Percentiles rank a stretch among this genome's conserved stretches.
Evolutionary conservation across 2,888 invertebrate genomes (phyloP).

Genomic region (Rhagophthalmus giganteus): DNA sequence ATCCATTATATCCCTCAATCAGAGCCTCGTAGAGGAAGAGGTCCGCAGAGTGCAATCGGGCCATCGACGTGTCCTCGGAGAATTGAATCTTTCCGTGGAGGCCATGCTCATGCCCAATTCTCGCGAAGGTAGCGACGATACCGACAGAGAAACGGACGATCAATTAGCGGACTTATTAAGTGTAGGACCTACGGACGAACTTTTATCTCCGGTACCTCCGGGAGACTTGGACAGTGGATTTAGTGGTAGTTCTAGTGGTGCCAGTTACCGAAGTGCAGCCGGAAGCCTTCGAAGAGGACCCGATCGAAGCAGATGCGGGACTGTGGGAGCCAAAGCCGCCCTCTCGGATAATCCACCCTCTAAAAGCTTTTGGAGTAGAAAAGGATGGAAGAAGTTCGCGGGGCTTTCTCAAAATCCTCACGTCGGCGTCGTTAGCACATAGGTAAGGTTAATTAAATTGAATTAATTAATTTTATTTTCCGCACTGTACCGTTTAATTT

Average conservation of each 20-base stretch:
- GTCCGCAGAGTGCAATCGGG: conserved; percentile 80
- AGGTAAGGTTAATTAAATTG: background rate
- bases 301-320: conserved; percentile 52
- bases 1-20: conserved; percentile 68
- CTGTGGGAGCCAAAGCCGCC: conserved; percentile 9
- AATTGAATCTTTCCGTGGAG: conserved; percentile 82
- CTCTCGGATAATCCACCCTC: conserved; percentile 34
- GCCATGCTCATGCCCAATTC: conserved; percentile 85
- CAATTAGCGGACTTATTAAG: conserved; percentile 68
- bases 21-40: conserved; percentile 80
- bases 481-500: background rate
- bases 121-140: conserved; percentile 62
- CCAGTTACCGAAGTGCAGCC: conserved; percentile 67
- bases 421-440: background rate
- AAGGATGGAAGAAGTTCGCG: conserved; percentile 77
- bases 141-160: conserved; percentile 64
- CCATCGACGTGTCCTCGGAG: conserved; percentile 80
- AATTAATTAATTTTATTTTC: conserved; percentile 1
- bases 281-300: conserved; percentile 63
- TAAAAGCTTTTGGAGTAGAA: conserved; percentile 72
- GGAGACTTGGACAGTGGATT: conserved; percentile 78
- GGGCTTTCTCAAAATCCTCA: conserved; percentile 66
- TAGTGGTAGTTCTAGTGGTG: conserved; percentile 81
- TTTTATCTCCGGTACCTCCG: conserved; percentile 69
- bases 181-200: conserved; percentile 71